Conservation (phyloP, 2,113 vertebrate genomes). For the Pungitius pungitius region DNA sequence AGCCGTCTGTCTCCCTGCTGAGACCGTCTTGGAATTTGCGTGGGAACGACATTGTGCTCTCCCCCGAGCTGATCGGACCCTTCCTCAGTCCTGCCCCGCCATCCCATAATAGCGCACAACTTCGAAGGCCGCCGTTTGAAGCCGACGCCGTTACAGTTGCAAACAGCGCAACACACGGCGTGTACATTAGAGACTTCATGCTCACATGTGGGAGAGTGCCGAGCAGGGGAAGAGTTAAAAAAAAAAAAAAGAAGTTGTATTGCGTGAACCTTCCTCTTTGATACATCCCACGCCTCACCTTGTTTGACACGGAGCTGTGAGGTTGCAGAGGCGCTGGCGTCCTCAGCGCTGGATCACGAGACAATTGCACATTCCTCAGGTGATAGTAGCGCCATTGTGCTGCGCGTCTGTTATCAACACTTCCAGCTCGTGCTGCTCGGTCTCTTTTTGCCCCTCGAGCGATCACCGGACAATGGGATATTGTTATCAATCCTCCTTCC, state of each 20-base stretch:
- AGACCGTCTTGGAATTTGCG: conserved; percentile 23
- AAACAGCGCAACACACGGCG: too few species aligned
- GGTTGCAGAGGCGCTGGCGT: conserved; percentile 13
- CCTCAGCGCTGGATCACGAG: conserved; percentile 33
- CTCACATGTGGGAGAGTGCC: conserved; percentile 5
- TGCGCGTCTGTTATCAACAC: conserved; percentile 36
- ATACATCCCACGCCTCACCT: background rate
- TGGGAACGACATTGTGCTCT: conserved; percentile 29
- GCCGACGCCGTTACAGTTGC: too few species aligned
- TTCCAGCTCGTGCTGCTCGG: conserved; percentile 18
- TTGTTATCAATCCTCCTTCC: conserved; percentile 44
- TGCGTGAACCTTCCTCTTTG: conserved; percentile 17
- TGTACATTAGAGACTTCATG: background rate
- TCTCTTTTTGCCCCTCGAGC: conserved; percentile 12
- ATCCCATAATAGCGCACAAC: conserved; percentile 53
- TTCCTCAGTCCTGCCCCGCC: conserved; percentile 4
- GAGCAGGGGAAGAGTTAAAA: background rate
- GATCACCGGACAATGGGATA: conserved; percentile 45
- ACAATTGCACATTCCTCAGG: conserved; percentile 23
- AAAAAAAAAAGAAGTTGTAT: too few species aligned
- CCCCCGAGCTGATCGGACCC: too few species aligned
- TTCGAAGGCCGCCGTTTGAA: conserved; percentile 62
- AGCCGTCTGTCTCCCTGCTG: conserved; percentile 7
- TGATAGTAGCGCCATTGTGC: conserved; percentile 55
- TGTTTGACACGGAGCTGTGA: conserved; percentile 37